Percentiles rank a stretch among this genome's conserved stretches.
Evolutionary conservation across 2,888 invertebrate genomes (phyloP).

Genomic region (Junonia oenone): DNA sequence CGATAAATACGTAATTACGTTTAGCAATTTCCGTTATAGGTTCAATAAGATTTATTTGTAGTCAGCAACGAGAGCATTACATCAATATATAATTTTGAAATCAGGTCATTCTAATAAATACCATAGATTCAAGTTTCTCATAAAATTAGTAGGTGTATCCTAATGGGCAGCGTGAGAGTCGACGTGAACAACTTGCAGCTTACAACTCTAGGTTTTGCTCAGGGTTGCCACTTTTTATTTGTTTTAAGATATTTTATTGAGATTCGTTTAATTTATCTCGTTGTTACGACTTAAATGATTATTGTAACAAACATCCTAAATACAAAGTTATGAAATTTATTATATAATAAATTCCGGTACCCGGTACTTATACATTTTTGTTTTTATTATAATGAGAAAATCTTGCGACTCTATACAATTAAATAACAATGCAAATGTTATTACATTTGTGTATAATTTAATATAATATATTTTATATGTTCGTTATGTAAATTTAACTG

Average conservation of each 20-base stretch:
- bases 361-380: background rate
- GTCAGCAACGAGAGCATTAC: conserved; percentile 21
- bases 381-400: background rate
- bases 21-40: conserved; percentile 7
- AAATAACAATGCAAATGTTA: background rate
- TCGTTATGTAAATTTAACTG: background rate
- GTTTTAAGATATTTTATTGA: background rate
- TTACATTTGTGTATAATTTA: background rate
- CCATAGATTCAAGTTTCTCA: conserved; percentile 54
- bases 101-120: conserved; percentile 57
- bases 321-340: background rate
- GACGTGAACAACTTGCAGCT: conserved; percentile 29
- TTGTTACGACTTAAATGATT: too few species aligned
- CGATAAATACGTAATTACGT: conserved; percentile 6
- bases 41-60: conserved; percentile 8
- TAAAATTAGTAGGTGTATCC: conserved; percentile 70
- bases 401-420: background rate
- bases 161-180: conserved; percentile 67
- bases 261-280: too few species aligned
- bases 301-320: background rate
- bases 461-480: background rate
- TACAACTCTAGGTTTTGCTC: conserved; percentile 13
- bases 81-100: conserved; percentile 52
- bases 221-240: conserved; percentile 40
- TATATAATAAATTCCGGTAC: background rate